These are phyloP conservation scores for Melieria picta DNA, from an alignment of 2,888 invertebrate species.

Conservation along the genomic window DNA sequence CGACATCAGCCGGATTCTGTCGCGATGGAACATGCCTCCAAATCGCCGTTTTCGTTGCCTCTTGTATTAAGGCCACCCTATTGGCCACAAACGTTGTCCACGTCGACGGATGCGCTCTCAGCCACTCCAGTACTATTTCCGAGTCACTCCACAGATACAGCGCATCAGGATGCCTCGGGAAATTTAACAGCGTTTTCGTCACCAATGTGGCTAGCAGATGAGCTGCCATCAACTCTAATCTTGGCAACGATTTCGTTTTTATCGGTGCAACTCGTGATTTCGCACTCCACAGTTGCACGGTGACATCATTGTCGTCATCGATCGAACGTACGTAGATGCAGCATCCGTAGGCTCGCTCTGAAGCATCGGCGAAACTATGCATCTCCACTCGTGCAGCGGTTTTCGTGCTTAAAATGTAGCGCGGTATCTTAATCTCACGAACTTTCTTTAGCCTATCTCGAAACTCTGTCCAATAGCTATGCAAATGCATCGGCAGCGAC, in stretches of 20 bases:
- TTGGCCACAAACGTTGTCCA: conserved; percentile 40
- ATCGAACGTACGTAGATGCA: conserved; percentile 26
- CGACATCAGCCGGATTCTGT: no score
- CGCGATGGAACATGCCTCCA: conserved; percentile 33
- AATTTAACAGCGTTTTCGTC: conserved; percentile 25
- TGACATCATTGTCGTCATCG: conserved; percentile 19
- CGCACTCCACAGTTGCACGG: conserved; percentile 31
- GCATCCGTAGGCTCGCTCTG: conserved; percentile 35
- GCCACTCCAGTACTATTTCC: conserved; percentile 38
- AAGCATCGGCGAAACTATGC: conserved; percentile 37
- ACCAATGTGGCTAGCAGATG: conserved; percentile 27
- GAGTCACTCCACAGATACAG: conserved; percentile 38
- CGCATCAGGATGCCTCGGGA: conserved; percentile 14
- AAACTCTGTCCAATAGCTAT: conserved; percentile 30
- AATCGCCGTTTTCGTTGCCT: conserved; percentile 20
- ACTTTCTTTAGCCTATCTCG: conserved; percentile 10
- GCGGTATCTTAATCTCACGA: conserved; percentile 17
- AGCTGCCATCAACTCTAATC: conserved; percentile 31
- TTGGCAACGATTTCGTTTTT: conserved; percentile 34
- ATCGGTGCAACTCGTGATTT: conserved; percentile 38
- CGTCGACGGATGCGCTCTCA: conserved; percentile 39
- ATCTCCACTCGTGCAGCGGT: conserved; percentile 12
- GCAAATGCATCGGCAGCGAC: conserved; percentile 10
- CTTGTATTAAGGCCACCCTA: conserved; percentile 32
- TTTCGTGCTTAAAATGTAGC: conserved; percentile 10